These are phyloP conservation scores for Anoplopoma fimbria DNA, from an alignment of 2,113 vertebrate species.

Conservation along the genomic window DNA sequence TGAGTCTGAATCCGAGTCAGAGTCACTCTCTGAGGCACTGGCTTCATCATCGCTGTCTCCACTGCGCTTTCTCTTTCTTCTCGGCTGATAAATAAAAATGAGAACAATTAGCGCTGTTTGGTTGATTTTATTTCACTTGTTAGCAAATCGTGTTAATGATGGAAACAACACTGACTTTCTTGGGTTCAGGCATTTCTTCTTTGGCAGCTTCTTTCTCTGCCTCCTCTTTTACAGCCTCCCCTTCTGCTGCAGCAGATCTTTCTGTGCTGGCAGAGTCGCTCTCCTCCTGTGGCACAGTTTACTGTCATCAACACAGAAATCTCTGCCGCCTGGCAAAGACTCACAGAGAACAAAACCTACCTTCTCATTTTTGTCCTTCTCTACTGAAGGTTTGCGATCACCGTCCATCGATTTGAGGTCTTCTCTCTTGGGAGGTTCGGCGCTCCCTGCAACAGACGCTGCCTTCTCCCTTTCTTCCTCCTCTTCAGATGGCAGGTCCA, in stretches of 20 bases:
- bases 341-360: slow-evolving; percentile 25
- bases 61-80: slow-evolving; percentile 89
- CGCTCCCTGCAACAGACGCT: slow-evolving; percentile 8
- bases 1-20: slow-evolving; percentile 84
- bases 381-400: slow-evolving; percentile 71
- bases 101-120: not conserved
- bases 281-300: slow-evolving; percentile 69
- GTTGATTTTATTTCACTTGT: not conserved
- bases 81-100: slow-evolving; percentile 70
- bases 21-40: slow-evolving; percentile 89
- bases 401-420: slow-evolving; percentile 59
- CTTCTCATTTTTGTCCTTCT: slow-evolving; percentile 79
- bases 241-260: slow-evolving; percentile 65
- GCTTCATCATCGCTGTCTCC: slow-evolving; percentile 91
- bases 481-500: slow-evolving; percentile 89
- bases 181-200: slow-evolving; percentile 83
- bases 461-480: slow-evolving; percentile 79
- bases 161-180: slow-evolving; percentile 81
- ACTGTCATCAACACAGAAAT: slow-evolving; percentile 10
- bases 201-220: slow-evolving; percentile 80
- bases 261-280: slow-evolving; percentile 71
- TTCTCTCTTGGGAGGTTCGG: slow-evolving; percentile 75
- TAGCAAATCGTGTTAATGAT: not conserved
- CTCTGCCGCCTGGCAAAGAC: not conserved
- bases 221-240: slow-evolving; percentile 53